A percentile compares a stretch with the other conserved stretches of the same genome.
Evolutionary conservation across 2,888 invertebrate genomes (phyloP).

Genomic region (Mythimna loreyi): DNA sequence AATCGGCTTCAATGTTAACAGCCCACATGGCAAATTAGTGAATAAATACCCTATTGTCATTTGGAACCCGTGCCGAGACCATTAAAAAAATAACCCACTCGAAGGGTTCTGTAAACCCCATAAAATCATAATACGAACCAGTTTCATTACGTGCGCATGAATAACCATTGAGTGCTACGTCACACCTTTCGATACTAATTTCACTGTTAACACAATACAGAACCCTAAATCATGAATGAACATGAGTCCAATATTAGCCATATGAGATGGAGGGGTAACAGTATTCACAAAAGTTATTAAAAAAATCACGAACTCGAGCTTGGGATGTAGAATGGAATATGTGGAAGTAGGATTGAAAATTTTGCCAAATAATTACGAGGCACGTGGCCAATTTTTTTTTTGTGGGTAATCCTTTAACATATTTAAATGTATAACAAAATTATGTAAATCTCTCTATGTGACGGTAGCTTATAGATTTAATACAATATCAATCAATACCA

Average conservation of each 20-base stretch:
- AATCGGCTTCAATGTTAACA: slow-evolving; percentile 9
- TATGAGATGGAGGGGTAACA: slow-evolving; percentile 79
- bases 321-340: slow-evolving; percentile 9
- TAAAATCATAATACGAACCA: slow-evolving; percentile 80
- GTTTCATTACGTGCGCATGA: slow-evolving; percentile 82
- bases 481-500: too few species aligned
- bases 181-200: slow-evolving; percentile 89
- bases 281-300: slow-evolving; percentile 76
- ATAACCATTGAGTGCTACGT: slow-evolving; percentile 82
- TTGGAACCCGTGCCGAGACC: slow-evolving; percentile 68
- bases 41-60: slow-evolving; percentile 64
- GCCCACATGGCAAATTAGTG: slow-evolving; percentile 47
- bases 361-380: slow-evolving; percentile 40
- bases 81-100: slow-evolving; percentile 77
- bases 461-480: too few species aligned
- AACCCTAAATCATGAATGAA: slow-evolving; percentile 87
- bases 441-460: background rate
- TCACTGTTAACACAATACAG: slow-evolving; percentile 83
- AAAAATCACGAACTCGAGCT: slow-evolving; percentile 54
- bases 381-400: slow-evolving; percentile 35
- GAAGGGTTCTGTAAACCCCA: slow-evolving; percentile 72
- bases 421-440: background rate
- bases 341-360: slow-evolving; percentile 34
- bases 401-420: background rate
- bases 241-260: slow-evolving; percentile 79